Evolutionary conservation across 2,888 invertebrate genomes (phyloP).

Genomic region (Neocrepidodera transversa): DNA sequence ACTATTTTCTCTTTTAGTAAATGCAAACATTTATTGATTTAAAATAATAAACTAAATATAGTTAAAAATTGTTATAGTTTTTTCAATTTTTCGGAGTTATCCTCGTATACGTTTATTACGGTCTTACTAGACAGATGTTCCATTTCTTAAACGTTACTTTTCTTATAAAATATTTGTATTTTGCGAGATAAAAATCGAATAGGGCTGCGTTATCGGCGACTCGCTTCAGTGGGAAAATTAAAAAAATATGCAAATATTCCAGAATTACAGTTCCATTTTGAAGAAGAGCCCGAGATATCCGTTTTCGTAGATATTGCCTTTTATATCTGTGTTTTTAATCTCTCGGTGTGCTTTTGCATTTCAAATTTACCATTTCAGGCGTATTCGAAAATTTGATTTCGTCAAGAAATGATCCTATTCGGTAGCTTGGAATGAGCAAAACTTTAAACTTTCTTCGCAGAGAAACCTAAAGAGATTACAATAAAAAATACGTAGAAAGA

Average conservation of each 20-base stretch:
- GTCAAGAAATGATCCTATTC: neutral
- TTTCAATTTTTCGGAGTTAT: no score
- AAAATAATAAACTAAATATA: no score
- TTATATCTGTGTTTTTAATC: constrained; percentile 29
- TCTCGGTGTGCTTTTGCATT: constrained; percentile 21
- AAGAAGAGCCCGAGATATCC: constrained; percentile 11
- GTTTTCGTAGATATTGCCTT: constrained; percentile 25
- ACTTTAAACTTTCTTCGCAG: neutral
- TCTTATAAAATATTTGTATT: neutral
- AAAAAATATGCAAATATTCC: constrained; percentile 34
- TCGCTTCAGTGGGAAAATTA: constrained; percentile 15
- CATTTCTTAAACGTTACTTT: neutral
- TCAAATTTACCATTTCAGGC: constrained; percentile 15
- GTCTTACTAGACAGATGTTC: no score
- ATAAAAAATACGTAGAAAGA: no score
- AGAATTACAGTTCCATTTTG: constrained; percentile 27
- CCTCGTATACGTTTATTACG: no score
- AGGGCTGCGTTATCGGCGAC: constrained; percentile 12
- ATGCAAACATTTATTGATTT: no score
- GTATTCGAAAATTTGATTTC: constrained; percentile 2
- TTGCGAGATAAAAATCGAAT: constrained; percentile 13
- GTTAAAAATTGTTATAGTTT: no score
- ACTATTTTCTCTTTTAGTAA: no score
- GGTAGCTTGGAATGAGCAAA: neutral
- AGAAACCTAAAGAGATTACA: no score